These are phyloP conservation scores for Caenorhabditis wallacei DNA, from an alignment of 2,888 invertebrate species.

Conservation along the genomic window DNA sequence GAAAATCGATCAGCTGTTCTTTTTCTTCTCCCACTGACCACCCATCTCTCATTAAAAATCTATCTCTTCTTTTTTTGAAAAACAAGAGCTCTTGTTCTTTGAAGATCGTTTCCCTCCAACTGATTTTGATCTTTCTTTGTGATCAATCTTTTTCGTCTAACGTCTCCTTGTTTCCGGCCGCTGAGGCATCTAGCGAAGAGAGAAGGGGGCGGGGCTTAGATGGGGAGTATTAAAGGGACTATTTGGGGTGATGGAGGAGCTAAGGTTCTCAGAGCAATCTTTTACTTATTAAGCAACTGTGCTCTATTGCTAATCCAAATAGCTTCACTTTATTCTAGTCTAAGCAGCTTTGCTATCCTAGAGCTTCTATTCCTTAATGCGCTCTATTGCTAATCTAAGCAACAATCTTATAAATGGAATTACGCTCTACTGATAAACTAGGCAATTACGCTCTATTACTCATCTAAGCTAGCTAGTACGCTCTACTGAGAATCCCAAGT, in stretches of 20 bases:
- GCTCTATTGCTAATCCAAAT: too few species aligned
- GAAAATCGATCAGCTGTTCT: conserved; percentile 31
- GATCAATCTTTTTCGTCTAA: conserved; percentile 19
- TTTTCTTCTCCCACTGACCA: background rate
- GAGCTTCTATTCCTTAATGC: too few species aligned
- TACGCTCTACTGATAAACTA: too few species aligned
- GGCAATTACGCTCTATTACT: too few species aligned
- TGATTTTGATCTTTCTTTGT: conserved; percentile 14
- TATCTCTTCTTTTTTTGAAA: too few species aligned
- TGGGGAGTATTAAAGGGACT: conserved; percentile 13
- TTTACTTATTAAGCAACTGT: background rate
- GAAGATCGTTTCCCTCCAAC: conserved; percentile 22
- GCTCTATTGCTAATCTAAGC: too few species aligned
- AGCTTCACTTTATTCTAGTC: too few species aligned
- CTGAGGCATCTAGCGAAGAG: conserved; percentile 25
- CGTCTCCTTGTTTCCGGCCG: conserved; percentile 20
- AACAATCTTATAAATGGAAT: too few species aligned
- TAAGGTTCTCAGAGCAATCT: background rate
- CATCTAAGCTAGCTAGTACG: too few species aligned
- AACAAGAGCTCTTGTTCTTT: conserved; percentile 34
- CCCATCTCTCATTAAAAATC: conserved; percentile 23
- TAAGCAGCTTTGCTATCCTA: too few species aligned
- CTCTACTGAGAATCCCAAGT: too few species aligned
- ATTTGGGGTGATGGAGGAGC: background rate
- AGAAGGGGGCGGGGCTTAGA: conserved; percentile 30